Conservation (phyloP, 1,140 invertebrate species). For the Battus philenor region DNA sequence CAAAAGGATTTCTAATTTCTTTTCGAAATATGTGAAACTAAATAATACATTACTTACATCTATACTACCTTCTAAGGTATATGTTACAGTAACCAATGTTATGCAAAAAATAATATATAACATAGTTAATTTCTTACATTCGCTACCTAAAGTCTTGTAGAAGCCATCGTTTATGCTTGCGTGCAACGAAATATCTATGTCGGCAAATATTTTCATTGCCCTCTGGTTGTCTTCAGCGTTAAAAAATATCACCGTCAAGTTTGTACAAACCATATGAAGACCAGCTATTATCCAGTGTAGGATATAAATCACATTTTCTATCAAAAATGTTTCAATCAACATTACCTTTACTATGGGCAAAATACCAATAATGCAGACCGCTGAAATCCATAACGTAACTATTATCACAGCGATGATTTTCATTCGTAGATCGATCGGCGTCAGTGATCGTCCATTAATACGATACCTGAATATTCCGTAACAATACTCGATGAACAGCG, state of each 20-base stretch:
- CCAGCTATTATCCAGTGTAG: conserved; percentile 20
- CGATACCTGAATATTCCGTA: conserved; percentile 38
- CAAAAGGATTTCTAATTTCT: conserved; percentile 28
- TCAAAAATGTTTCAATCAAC: not conserved
- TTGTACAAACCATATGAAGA: conserved; percentile 19
- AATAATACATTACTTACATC: not conserved
- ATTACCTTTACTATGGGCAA: not conserved
- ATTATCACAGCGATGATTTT: conserved; percentile 24
- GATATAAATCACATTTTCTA: conserved; percentile 20
- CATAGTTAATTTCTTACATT: not conserved
- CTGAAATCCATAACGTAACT: conserved; percentile 2
- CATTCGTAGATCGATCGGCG: conserved; percentile 22
- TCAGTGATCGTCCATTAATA: conserved; percentile 19
- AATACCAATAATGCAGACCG: conserved; percentile 3
- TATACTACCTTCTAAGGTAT: not conserved
- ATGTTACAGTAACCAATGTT: not conserved
- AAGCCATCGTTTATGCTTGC: not conserved
- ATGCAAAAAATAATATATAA: not conserved
- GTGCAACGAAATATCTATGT: conserved; percentile 23
- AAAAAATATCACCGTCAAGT: conserved; percentile 22
- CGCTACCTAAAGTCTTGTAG: not conserved
- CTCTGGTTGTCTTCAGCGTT: not conserved
- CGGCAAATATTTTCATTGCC: conserved; percentile 20
- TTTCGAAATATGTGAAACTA: conserved; percentile 22
- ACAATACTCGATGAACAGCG: conserved; percentile 24